Base-by-base conservation (phyloP, 2,113 vertebrate genomes). In the Turdus rufiventris region DNA sequence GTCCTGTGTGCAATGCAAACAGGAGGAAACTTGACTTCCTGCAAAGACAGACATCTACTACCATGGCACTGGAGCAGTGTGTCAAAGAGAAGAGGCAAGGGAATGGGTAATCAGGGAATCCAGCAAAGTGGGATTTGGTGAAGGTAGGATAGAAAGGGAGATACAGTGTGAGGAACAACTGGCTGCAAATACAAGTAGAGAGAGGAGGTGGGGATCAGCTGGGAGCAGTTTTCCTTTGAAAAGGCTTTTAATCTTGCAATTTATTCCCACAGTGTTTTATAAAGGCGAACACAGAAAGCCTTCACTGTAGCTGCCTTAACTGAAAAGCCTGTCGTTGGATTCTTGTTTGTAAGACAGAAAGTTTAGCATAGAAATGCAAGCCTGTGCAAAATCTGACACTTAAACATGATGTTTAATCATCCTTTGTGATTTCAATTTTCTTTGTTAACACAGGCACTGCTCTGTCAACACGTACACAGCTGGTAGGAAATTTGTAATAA, bases 301-400 rank as follows among this genome's bases (percentile, higher is more conserved):
- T 79, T 95, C 74, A 29, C 67, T 81, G 57, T 45, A 91, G 45
- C 78, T 79, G n/a, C 66, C 71, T 76, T 79, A 78, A 87, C 78
- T 91, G 71, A 88, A 82, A 75, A 88, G 61, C 34, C 58, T 85
- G 65, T 87, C 51, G 57, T 83, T 87, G 36, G 56, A 75, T 66
- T 73, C 91, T 78, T 87, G 34, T 71, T 95, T 93, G 81, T 74
- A 88, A 67, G 77, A 93, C 62, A 81, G 72, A 72, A 91, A 78
- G 48, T 78, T 94, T 94, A 89, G 81, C 66, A 47, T 7, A 87
- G 53, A 94, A 91, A 84, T 56, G 77, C 53, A 81, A 91, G 77
- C 61, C 53, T 74, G 40, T 48, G 81, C 87, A 93, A 93, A 91
- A 89, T 51, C 77, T 76, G 83, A 85, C 62, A 65, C 74, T 84